These are phyloP conservation scores for Uloborus plumipes DNA, from an alignment of 2,888 invertebrate genomes.

Conservation along the genomic window DNA sequence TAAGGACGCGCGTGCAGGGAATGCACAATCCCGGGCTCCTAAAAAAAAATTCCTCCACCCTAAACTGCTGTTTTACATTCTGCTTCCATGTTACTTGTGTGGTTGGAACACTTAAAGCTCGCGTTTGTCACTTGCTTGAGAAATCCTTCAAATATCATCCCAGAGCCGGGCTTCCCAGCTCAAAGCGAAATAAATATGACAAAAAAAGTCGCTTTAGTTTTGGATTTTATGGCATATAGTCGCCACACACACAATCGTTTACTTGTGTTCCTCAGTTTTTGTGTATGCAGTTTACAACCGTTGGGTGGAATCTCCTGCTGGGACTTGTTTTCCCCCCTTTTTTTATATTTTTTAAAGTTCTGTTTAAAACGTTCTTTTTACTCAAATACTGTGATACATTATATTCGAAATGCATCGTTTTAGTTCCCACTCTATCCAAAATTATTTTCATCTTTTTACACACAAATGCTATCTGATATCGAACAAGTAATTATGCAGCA, in stretches of 20 bases:
- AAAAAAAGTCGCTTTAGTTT: neutral
- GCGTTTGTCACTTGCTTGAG: conserved; percentile 1
- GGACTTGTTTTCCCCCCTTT: neutral
- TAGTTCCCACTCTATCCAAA: too few species aligned
- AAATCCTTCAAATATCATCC: conserved; percentile 29
- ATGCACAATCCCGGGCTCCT: too few species aligned
- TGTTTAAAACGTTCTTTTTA: too few species aligned
- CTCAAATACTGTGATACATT: too few species aligned
- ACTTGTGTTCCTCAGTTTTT: conserved; percentile 1
- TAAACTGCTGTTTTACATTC: conserved; percentile 31
- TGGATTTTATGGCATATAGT: neutral
- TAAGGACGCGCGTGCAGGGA: too few species aligned
- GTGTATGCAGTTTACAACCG: conserved; percentile 28
- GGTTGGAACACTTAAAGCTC: conserved; percentile 34
- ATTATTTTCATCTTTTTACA: too few species aligned
- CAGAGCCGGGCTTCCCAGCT: neutral
- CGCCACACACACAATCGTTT: neutral
- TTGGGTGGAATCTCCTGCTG: conserved; percentile 3
- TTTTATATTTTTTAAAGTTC: neutral
- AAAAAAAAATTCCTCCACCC: neutral
- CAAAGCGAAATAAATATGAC: neutral
- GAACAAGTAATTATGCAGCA: too few species aligned
- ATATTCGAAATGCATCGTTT: too few species aligned
- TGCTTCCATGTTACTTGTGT: neutral
- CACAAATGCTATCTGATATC: too few species aligned